Evolutionary conservation across 2,113 vertebrate genomes (phyloP).

Genomic region (Poeciliopsis prolifica): DNA sequence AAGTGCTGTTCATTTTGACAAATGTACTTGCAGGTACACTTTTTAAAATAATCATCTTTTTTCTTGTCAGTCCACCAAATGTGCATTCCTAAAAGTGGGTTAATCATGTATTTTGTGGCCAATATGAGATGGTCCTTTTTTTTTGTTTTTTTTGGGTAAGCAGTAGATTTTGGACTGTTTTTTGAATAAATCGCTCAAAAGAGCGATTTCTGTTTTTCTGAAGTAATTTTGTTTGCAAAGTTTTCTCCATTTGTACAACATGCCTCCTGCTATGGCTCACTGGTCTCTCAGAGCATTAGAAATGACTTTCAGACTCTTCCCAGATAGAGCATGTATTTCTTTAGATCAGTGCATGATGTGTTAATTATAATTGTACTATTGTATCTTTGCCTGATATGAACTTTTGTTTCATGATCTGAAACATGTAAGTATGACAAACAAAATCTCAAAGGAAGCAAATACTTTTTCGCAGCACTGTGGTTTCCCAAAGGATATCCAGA

Average conservation of each 20-base stretch:
- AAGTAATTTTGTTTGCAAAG: too few relatives aligned
- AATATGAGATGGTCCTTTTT: not conserved
- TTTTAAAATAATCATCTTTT: not conserved
- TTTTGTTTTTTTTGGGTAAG: not conserved
- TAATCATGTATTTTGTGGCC: not conserved
- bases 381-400: not conserved
- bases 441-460: not conserved
- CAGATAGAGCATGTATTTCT: not conserved
- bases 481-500: conserved; percentile 20
- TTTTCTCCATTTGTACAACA: not conserved
- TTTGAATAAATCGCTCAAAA: not conserved
- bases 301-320: not conserved
- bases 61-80: not conserved
- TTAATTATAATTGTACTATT: not conserved
- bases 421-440: not conserved
- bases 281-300: not conserved
- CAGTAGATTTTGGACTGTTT: not conserved
- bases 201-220: too few relatives aligned
- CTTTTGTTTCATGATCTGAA: not conserved
- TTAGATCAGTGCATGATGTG: not conserved
- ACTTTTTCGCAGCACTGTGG: not conserved
- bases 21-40: not conserved
- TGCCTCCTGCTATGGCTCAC: not conserved
- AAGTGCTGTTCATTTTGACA: not conserved
- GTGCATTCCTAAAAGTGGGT: not conserved